Evolutionary conservation across 2,113 vertebrate genomes (phyloP).

Genomic region (Ammospiza nelsoni): DNA sequence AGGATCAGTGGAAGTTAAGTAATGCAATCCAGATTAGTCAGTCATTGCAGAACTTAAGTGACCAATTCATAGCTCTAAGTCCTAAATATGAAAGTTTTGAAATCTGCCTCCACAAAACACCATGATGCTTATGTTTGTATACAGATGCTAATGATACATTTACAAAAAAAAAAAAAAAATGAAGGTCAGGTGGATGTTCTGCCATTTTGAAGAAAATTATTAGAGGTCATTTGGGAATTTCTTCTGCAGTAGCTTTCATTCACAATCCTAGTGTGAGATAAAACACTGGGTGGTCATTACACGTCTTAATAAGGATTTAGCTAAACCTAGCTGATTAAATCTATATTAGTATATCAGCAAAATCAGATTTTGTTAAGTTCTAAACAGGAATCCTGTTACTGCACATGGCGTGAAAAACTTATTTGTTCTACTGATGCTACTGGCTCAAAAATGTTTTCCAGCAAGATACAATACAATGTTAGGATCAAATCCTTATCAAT

Average conservation of each 20-base stretch:
- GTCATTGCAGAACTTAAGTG: slow-evolving; percentile 10
- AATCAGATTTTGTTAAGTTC: slow-evolving; percentile 51
- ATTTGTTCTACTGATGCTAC: background rate
- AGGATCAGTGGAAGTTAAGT: slow-evolving; percentile 51
- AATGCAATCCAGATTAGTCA: slow-evolving; percentile 15
- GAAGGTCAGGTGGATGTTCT: background rate
- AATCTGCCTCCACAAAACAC: background rate
- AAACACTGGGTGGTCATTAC: slow-evolving; percentile 29
- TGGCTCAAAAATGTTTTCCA: background rate
- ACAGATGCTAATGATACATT: background rate
- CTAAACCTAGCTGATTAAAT: slow-evolving; percentile 51
- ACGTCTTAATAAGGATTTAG: slow-evolving; percentile 45
- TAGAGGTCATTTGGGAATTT: background rate
- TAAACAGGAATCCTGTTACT: slow-evolving; percentile 2
- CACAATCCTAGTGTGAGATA: background rate
- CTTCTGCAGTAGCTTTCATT: background rate
- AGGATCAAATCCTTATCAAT: background rate
- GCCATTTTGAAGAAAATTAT: background rate
- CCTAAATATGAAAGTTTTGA: background rate
- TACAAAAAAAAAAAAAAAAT: background rate
- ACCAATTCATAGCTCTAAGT: background rate
- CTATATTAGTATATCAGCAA: slow-evolving; percentile 38
- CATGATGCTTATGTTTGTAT: background rate
- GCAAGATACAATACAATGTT: background rate
- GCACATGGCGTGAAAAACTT: background rate